Base-by-base conservation (phyloP, 2,888 invertebrate genomes). In the Penaeus monodon region DNA sequence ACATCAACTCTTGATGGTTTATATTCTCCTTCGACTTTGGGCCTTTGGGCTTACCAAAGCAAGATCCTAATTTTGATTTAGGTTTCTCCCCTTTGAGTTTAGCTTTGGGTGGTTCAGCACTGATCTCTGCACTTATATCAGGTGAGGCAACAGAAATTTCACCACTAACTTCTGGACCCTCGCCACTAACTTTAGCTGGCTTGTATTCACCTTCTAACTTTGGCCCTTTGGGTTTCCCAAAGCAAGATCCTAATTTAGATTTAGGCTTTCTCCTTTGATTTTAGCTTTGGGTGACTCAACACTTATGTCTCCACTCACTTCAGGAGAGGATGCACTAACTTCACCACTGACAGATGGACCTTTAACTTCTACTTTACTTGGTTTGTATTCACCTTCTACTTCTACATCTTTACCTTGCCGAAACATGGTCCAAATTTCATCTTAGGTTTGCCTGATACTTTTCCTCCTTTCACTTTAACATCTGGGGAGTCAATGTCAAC, bases 201-300 rank as follows among this genome's bases (percentile, higher is more conserved):
- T 82, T 76, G 44, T 73, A 70, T 83, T 82, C 82, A 22, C 79
- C 82, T 49, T 82, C 79, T 24, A 86, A 44, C 38, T 86, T 82
- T 14, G 86, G 82, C 70, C 82, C 33, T 44, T 86, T 86, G 1
- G 86, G 86, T 79, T 86, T 83, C 1, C 86, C 86, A 57, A 86
- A 86, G 27, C 86, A 86, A 4, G 86, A 86, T 27, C 86, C 86
- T 24, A 86, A 29, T 70, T 86, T 86, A 57, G 78, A 29, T 83
- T 86, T 86, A 14, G 86, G 82, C n/a, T 86, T 82, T 38, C 57
- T 57, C 57, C 57, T 20, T 57, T 57, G 57, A 57, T 57, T 57
- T 57, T 57, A 12, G 2, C 57, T 17, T 57, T 17, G 4, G 57
- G 57, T 57, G 57, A 57, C 3, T 57, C 57, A 57, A 57, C 57